Evolutionary conservation across 1,140 invertebrate genomes (phyloP), one percentile per base, ranked within the genome.

Genomic region (Oncopeltus fasciatus): DNA sequence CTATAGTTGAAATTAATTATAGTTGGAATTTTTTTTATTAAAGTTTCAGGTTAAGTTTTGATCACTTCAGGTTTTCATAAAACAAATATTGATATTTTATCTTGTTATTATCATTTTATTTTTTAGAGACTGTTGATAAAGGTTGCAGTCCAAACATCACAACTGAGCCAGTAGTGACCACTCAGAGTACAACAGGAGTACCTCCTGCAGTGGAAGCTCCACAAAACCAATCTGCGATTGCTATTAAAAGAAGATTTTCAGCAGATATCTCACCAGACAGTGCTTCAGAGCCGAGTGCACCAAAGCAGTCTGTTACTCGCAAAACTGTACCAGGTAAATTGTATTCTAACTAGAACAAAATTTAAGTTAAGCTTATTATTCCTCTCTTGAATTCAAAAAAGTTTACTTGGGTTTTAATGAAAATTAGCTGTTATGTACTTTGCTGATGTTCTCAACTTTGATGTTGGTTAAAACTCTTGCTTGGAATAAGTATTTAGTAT

Each of bases 241-340:
- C 49, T 8, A 11, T 20, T 20, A 65, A 57, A 43, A 53, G 61
- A 11, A 56, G 46, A n/a, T 59, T 28, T 63, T 59, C 57, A 11
- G 44, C 33, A 12, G 63, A 64, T 18, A 59, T 44, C 43, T 43
- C 57, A 12, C 47, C 64, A 9, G 64, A 64, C 26, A 64, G 59
- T 44, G 64, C 60, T 38, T 51, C 62, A 16, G 61, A 61, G 26
- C 49, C 44, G 12, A 3, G 44, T 12, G 43, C 44, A 4, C 38
- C 58, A 16, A 78, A 78, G 65, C 75, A 77, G 65, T 67, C 70
- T n/a, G n/a, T n/a, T n/a, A n/a, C n/a, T 21, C 69, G 72, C 58
- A 78, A 77, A 69, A 73, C 76, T 33, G 68, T 75, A 63, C 74
- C 74, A 64, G 74, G 75, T 76, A 69, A n/a, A n/a, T n/a, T n/a